Evolutionary conservation across 64 coral and sea anemone species (phyloP).

Genomic region (Stichodactyla helianthus): DNA sequence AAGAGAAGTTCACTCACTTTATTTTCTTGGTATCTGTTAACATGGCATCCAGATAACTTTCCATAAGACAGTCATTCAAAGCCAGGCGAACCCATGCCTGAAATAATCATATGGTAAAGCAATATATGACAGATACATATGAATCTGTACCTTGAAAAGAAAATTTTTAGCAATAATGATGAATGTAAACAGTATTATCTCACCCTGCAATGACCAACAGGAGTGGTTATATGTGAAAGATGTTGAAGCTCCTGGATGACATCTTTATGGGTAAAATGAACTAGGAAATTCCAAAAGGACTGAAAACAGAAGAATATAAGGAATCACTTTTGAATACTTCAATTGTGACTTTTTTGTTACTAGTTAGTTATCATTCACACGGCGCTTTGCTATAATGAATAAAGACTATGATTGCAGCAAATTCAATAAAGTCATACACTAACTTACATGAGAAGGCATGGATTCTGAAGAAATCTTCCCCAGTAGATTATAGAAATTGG

Average conservation of each 20-base stretch:
- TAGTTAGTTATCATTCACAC: not conserved
- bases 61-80: constrained; percentile 90
- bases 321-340: not conserved
- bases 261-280: constrained; percentile 87
- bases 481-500: constrained; percentile 82
- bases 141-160: not conserved
- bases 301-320: constrained; percentile 11
- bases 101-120: not conserved
- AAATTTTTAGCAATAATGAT: not conserved
- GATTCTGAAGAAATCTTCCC: constrained; percentile 74
- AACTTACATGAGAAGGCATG: constrained; percentile 67
- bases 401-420: not conserved
- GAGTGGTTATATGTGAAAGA: constrained; percentile 81
- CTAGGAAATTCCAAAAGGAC: constrained; percentile 80
- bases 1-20: constrained; percentile 39
- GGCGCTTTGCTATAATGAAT: not conserved
- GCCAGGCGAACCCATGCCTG: constrained; percentile 96
- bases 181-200: constrained; percentile 1
- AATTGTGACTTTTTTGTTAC: no score
- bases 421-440: not conserved
- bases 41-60: constrained; percentile 92
- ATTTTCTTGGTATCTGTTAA: constrained; percentile 84
- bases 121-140: no score
- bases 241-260: constrained; percentile 71
- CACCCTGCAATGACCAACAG: constrained; percentile 82